Evolutionary conservation across 2,888 invertebrate species (phyloP), one percentile per base, ranked within the genome.

Genomic region (Aphodius granarius): DNA sequence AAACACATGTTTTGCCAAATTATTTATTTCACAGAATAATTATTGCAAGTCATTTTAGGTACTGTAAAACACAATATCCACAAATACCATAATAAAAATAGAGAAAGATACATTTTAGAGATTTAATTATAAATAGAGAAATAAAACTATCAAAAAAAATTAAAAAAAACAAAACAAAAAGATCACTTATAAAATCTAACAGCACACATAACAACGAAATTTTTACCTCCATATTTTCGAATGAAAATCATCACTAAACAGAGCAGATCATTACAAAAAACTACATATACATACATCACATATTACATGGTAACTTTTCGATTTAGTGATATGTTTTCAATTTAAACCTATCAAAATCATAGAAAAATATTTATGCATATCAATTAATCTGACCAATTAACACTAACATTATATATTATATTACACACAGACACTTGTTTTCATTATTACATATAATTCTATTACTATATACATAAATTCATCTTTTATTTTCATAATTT

Each of bases 241-340:
- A 43, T 43, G 13, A 43, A 9, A 43, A 43, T 43, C 13, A 13
- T 13, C 43, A 2, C 43, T 43, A 13, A 43, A 43, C 6, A 13
- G 43, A 6, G 43, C 43, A n/a, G n/a, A n/a, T n/a, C n/a, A n/a
- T n/a, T 43, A 18, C 16, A 68, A n/a, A n/a, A n/a, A n/a, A n/a
- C n/a, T 68, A 68, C 68, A 20, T 21, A 68, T 21, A 68, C 68
- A 22, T 19, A 20, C 20, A 68, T 68, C 68, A 68, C 68, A 68
- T 68, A 68, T 68, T 68, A 43, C 43, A 20, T 68, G 68, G 68
- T 68, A 68, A 68, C 68, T 68, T 68, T n/a, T 68, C 68, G 68
- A 68, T 22, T 21, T 22, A 68, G 68, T 68, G 68, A 68, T 68
- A 68, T 68, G 68, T 68, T 21, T 22, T 68, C 68, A 68, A 66